Base-by-base conservation (phyloP, 2,797 vertebrate genomes). In the Chloroceryle inda region DNA sequence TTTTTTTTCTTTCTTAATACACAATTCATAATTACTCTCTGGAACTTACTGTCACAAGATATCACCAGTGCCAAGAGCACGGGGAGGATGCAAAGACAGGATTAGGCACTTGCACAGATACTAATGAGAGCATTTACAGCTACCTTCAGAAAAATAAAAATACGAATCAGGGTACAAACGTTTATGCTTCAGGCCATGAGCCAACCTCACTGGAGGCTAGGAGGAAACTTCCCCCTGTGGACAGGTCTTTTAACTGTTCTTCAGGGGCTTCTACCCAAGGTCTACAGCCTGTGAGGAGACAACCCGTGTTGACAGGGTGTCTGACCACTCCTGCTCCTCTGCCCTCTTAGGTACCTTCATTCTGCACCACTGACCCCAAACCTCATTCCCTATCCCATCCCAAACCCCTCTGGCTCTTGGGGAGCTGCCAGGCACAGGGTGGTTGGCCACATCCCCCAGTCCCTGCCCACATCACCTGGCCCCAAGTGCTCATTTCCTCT, bases 41-140 rank as follows among this genome's bases (percentile, higher is more conserved):
- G 85, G 23, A 94, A 94, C 73, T 95, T 35, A 90, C 66, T 92
- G 92, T 89, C 89, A 81, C 52, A 86, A 86, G 55, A 17, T 63
- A 96, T 31, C 63, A 71, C 74, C 52, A 58, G 52, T 16, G 80
- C 71, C 88, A 94, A 90, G 76, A 96, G 91, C 66, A 75, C 1
- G 14, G 55, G 59, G 47, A 84, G 18, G 85, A 94, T 73, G 82
- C 76, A 92, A 92, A 84, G 74, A 82, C 85, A 90, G 76, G 89
- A 94, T 89, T 7, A 94, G 87, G 91, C 89, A 81, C n/a, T 84
- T 73, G 69, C 52, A 55, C 58, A 75, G 76, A 81, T 3, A 86
- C 47, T 75, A 68, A 81, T 63, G 66, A 94, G 62, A 75, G 56
- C 69, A 56, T 86, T 89, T 92, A 75, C 45, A 68, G 62, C 66